Evolutionary conservation across 2,113 vertebrate species (phyloP), one percentile per base, ranked within the genome.

Genomic region (Entosphenus tridentatus): DNA sequence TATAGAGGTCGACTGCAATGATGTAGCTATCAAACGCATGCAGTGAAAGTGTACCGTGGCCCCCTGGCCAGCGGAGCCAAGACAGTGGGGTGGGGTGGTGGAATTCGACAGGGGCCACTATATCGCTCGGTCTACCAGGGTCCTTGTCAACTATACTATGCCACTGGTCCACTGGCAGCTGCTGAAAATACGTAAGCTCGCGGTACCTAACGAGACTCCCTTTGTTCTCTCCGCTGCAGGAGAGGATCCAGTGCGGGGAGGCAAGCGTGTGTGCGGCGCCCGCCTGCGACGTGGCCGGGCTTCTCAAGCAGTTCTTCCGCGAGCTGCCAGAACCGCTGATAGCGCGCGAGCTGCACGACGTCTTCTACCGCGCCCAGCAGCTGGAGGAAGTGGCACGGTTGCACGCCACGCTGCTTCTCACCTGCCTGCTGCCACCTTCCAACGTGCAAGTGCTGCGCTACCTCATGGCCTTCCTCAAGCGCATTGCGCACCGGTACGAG

Each of bases 271-370:
- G 21, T 9, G 62, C n/a, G 62, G 11, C 78, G 10, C 76, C 77
- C 57, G 74, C 79, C 2, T 77, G 77, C 10, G 80, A 81, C 2
- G 74, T 79, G 2, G 77, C 79, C 0, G 72, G 75, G 1, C 58
- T 80, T 11, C 67, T 80, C 54, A 81, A 81, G 71, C 77, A 78
- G 72, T 81, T 80, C 71, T 72, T 80, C 54, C 73, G 78, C 8
- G 77, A 78, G 69, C 70, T 79, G 55, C 77, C 77, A 0, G 70
- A 73, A 14, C 78, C 80, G 10, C 74, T 80, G 67, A 74, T 80
- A 21, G 73, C 77, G 0, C 18, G 57, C 2, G 75, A 73, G 13
- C 73, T 80, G 8, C 79, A 78, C 72, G 72, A 70, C 4, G 73
- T 76, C 1, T 70, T 81, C 59, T 79, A 77, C 65, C 77, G 76